phyloP scores from a whole-genome alignment of 35 echinoderm and acorn worm species.

The Lytechinus variegatus region DNA sequence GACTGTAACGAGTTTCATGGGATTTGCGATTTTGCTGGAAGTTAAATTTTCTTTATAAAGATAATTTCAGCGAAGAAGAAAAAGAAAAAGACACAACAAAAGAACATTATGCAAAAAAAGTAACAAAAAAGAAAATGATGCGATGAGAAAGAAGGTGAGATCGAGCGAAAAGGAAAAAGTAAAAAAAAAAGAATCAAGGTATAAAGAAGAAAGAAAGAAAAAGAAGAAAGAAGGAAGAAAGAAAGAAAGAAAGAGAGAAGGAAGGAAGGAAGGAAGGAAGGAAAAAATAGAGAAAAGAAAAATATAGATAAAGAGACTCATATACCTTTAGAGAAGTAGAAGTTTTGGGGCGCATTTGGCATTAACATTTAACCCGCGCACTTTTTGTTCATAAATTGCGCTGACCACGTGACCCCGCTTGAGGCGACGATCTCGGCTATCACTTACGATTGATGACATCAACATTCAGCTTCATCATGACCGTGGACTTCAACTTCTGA shows the following conservation, averaged over 20 bases:
- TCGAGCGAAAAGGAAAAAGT: too few relatives aligned
- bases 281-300: background rate
- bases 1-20: background rate
- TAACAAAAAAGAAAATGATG: too few relatives aligned
- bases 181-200: too few relatives aligned
- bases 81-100: background rate
- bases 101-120: too few relatives aligned
- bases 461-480: conserved; percentile 11
- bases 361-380: conserved; percentile 10
- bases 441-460: background rate
- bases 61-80: background rate
- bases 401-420: background rate
- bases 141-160: too few relatives aligned
- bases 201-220: too few relatives aligned
- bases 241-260: too few relatives aligned
- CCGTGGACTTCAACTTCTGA: background rate
- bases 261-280: too few relatives aligned
- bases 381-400: background rate
- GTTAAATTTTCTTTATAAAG: too few relatives aligned
- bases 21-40: background rate
- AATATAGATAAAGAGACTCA: background rate
- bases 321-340: background rate
- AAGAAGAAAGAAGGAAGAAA: too few relatives aligned
- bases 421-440: background rate
- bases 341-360: background rate